These are phyloP conservation scores for Rallus crepitans DNA, from an alignment of 2,797 vertebrate species.

Conservation along the genomic window DNA sequence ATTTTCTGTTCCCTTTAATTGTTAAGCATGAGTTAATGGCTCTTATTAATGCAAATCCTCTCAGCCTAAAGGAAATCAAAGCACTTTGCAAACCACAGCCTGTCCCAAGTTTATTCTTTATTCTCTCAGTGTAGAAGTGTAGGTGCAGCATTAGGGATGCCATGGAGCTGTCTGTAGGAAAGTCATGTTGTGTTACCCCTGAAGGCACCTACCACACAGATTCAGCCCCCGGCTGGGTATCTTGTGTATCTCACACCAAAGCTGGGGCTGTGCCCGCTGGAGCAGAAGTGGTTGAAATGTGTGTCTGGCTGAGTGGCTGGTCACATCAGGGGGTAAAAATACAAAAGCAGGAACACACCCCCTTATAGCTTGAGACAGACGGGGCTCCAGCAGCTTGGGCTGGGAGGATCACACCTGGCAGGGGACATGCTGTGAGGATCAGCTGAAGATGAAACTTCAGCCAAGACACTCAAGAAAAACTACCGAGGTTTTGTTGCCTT, in stretches of 20 bases:
- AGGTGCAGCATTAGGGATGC: not conserved
- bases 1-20: not conserved
- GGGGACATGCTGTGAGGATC: fast-evolving
- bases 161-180: not conserved
- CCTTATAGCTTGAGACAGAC: not conserved
- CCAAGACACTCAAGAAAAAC: not conserved
- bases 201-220: not conserved
- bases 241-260: not conserved
- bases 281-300: not conserved
- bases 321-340: not conserved
- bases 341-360: not conserved
- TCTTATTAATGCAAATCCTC: not conserved
- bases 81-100: not conserved
- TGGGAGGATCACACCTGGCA: not conserved
- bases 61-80: not conserved
- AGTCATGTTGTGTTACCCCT: not conserved
- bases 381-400: not conserved
- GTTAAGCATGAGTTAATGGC: not conserved
- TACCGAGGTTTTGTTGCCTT: not conserved
- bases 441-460: not conserved
- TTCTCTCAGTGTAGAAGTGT: not conserved
- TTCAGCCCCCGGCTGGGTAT: not conserved
- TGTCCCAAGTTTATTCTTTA: not conserved
- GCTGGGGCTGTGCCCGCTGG: not conserved
- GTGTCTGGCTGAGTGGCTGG: fast-evolving